Evolutionary conservation across 2,797 vertebrate genomes (phyloP).

Genomic region (Acestrorhynchus altus): DNA sequence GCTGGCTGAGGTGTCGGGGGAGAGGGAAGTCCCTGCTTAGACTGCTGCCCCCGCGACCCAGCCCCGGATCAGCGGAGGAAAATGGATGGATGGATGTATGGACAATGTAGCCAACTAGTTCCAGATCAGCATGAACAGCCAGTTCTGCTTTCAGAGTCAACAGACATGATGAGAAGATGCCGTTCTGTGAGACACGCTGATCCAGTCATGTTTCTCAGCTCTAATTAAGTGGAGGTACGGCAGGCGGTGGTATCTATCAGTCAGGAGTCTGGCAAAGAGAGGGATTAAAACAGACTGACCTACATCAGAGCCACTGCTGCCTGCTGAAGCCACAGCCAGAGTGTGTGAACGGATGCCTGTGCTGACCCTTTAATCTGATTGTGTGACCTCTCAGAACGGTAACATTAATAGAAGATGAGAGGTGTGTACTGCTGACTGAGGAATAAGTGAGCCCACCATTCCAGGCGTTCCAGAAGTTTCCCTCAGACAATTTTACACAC

Average conservation of each 20-base stretch:
- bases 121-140: neutral
- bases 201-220: constrained; percentile 54
- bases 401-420: constrained; percentile 10
- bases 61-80: too few species aligned
- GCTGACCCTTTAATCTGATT: constrained; percentile 25
- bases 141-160: neutral
- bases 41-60: too few species aligned
- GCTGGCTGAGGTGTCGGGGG: too few species aligned
- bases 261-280: constrained; percentile 65
- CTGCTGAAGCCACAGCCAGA: constrained; percentile 13
- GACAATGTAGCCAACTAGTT: too few species aligned
- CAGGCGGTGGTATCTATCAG: constrained; percentile 60
- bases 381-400: constrained; percentile 12
- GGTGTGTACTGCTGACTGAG: constrained; percentile 16
- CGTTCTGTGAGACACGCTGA: constrained; percentile 19
- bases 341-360: neutral
- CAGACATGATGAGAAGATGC: constrained; percentile 1
- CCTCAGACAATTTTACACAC: neutral
- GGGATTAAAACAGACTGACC: constrained; percentile 68
- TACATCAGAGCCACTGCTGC: constrained; percentile 49
- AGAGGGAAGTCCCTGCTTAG: too few species aligned
- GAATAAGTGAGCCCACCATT: neutral
- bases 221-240: constrained; percentile 57
- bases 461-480: neutral
- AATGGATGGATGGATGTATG: too few species aligned